Base-by-base conservation (phyloP, 2,113 vertebrate genomes). In the Cranoglanis bouderius region DNA sequence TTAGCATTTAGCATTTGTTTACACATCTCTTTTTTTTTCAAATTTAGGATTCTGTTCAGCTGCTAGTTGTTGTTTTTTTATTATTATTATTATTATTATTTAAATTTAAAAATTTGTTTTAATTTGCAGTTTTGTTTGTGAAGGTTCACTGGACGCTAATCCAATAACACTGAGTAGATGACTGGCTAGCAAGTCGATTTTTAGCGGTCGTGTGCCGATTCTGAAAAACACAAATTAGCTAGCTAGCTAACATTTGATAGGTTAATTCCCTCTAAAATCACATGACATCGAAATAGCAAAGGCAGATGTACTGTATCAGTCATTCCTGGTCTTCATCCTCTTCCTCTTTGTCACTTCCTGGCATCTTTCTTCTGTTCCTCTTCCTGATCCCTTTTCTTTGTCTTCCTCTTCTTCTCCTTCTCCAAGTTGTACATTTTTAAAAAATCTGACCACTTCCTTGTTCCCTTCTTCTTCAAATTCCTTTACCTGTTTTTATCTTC, bases 1-100 rank as follows among this genome's bases (percentile, higher is more conserved):
- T 82, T 55, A 82, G 78, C 18, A 82, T 82, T 55, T 21, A 10
- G 51, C 18, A 6, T 82, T 82, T 40, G 59, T 90, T 35, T 49
- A 40, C 70, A 14, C 12, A 6, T 29, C 46, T n/a, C 29, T 43
- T 29, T 75, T 43, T 55, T 8, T 16, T 18, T 55, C 0, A 18
- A 55, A 55, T 19, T 18, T 55, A 55, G 29, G 3, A 6, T 16
- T 80, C 29, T 78, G 43, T 78, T 75, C 38, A 24, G 8, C 72
- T 43, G 70, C 32, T 38, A 72, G 35, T 72, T 26, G 4, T 24
- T 59, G 19, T 61, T 35, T 38, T 40, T 2, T n/a, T n/a, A n/a
- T n/a, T n/a, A n/a, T n/a, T n/a, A n/a, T n/a, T n/a, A n/a, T n/a
- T n/a, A n/a, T n/a, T n/a, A n/a, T n/a, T n/a, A n/a, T n/a, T n/a